Evolutionary conservation across 2,113 vertebrate species (phyloP), one percentile per base, ranked within the genome.

Genomic region (Epinephelus fuscoguttatus): DNA sequence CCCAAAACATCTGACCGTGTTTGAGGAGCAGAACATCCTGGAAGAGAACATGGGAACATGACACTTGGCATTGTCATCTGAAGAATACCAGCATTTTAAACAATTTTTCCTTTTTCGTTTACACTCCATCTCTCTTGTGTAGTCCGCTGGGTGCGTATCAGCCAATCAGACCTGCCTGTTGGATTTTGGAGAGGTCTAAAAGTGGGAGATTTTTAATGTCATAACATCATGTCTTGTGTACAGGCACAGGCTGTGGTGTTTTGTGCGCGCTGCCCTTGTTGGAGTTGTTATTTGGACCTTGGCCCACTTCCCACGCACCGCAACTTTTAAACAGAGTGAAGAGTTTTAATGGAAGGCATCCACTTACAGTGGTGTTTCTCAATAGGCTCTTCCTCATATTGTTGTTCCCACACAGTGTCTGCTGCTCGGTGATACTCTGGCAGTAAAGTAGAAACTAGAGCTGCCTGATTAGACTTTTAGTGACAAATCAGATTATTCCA

Each of bases 311-410:
- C 90, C 88, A 88, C 90, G 1, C 73, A 13, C 55, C 18, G 55
- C 57, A 64, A 86, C 85, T 84, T 84, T 40, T 27, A 75, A 79
- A 79, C 61, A 33, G 37, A 81, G 72, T 82, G 74, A 71, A 90
- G 85, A 62, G 81, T 61, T 91, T 89, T 88, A 91, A 93, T 89
- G 89, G 88, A 90, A 62, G 72, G 56, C 81, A 14, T 76, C 82
- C 81, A 66, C 84, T 71, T 4, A 53, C n/a, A 1, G 70, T 9
- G 57, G 10, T 15, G 67, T 86, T 80, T 78, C 80, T 80, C 78
- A 81, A 70, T 3, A 81, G 80, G 49, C 84, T 79, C 52, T 73
- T 82, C 75, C 60, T 81, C 63, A 6, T 61, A 2, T 68, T 84
- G 78, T 70, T 82, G 79, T 87, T 92, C 89, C 86, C 86, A 89